A percentile compares a stretch with the other conserved stretches of the same genome.
Conservation (phyloP, 2,113 vertebrate genomes). For the Neogobius melanostomus region DNA sequence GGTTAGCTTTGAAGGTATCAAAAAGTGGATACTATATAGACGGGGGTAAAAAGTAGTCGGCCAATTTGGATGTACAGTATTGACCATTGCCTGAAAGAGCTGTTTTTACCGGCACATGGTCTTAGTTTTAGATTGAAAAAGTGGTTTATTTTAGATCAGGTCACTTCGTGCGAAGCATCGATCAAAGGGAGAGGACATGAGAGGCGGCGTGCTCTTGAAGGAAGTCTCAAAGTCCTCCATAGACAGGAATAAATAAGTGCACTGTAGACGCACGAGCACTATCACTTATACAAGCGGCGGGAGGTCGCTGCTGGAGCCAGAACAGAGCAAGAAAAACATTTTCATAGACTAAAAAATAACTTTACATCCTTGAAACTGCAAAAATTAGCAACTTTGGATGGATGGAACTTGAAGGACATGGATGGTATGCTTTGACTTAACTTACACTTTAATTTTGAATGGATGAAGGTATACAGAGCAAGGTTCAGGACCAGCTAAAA, state of each 20-base stretch:
- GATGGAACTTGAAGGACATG: not conserved
- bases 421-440: not conserved
- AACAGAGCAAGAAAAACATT: not conserved
- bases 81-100: not conserved
- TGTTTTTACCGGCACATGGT: not conserved
- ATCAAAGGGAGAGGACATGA: conserved; percentile 56
- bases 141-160: conserved; percentile 51
- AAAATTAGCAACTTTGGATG: not conserved
- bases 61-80: not conserved
- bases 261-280: not conserved
- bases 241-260: conserved; percentile 29
- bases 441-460: no score
- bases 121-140: conserved; percentile 33
- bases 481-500: no score
- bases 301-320: conserved; percentile 14
- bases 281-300: conserved; percentile 27
- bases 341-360: not conserved
- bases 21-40: no score
- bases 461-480: no score
- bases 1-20: no score
- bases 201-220: conserved; percentile 40
- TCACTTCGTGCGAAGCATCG: conserved; percentile 49
- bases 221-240: conserved; percentile 31
- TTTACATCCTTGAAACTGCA: not conserved
- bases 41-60: no score